phyloP scores from a whole-genome alignment of 1,140 invertebrate genomes.

The Tetraneura akinire region DNA sequence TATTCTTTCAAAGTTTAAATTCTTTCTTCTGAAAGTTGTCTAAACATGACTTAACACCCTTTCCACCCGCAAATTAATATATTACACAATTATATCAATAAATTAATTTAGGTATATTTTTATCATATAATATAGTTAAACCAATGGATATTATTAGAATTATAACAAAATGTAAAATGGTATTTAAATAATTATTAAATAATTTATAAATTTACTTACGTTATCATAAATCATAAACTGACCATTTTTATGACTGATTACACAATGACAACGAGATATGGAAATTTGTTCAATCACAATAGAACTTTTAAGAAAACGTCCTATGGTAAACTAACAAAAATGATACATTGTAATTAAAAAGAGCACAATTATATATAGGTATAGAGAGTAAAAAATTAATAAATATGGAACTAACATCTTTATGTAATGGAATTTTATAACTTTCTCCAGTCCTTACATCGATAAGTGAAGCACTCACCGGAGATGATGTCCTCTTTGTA shows the following conservation, averaged over 20 bases:
- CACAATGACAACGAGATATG: background rate
- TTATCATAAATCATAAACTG: background rate
- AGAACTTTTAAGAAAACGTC: background rate
- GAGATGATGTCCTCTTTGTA: background rate
- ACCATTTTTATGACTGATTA: background rate
- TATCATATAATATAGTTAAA: too few species aligned
- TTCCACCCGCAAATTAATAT: too few species aligned
- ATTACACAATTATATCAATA: too few species aligned
- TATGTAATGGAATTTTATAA: background rate
- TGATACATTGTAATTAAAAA: background rate
- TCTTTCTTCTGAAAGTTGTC: too few species aligned
- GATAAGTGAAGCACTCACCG: background rate
- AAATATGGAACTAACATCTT: background rate
- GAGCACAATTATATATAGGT: background rate
- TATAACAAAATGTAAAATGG: too few species aligned
- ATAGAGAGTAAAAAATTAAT: too few species aligned
- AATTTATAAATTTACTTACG: constrained; percentile 29
- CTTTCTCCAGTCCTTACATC: background rate
- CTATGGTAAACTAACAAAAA: background rate
- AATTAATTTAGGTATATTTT: too few species aligned
- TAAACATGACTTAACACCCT: too few species aligned
- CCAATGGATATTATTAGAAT: background rate
- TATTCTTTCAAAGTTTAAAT: too few species aligned
- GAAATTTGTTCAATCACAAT: background rate
- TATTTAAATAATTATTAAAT: too few species aligned